Evolutionary conservation across 2,797 vertebrate genomes (phyloP), one percentile per base, ranked within the genome.

Genomic region (Novumbra hubbsi): DNA sequence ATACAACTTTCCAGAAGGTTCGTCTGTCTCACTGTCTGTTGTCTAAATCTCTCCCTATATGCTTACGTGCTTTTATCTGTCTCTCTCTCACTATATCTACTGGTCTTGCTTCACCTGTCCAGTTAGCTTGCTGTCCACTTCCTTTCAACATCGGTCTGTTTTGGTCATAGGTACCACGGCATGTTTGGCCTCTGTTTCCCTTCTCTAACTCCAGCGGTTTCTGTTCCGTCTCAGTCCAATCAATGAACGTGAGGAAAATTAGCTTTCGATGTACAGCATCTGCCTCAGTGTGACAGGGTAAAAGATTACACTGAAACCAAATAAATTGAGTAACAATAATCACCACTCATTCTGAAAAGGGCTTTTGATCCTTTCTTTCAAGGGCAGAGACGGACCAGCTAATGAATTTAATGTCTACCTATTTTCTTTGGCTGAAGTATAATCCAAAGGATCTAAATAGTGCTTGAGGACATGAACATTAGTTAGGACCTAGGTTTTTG

Each of bases 121-220:
- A 30, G 69, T 66, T 68, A 34, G 57, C 66, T 38, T 21, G 2
- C 62, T n/a, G 28, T 24, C 41, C 17, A 19, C 65, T 11, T 68
- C 15, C 17, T 55, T 62, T n/a, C n/a, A n/a, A n/a, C n/a, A 28
- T 75, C 24, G 68, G 49, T 74, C 65, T 70, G 69, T 24, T 28
- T 77, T 74, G 75, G 73, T 57, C 32, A 68, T n/a, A 41, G 19
- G 24, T 17, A 73, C 4, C 74, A 74, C 68, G 21, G 75, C 71
- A 72, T 71, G 49, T 80, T 28, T 0, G 30, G 57, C 30, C 70
- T 72, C 66, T 75, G 70, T 82, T 74, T 71, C 28, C 74, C 63
- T 79, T 62, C 24, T 72, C 70, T 76, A 28, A 80, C 79, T 21
- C 76, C 80, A 67, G 72, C 19, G 0, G 52, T 71, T 49, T 21